phyloP scores from a whole-genome alignment of 92 coral and sea anemone genomes.

The Virgularia gustaviana region DNA sequence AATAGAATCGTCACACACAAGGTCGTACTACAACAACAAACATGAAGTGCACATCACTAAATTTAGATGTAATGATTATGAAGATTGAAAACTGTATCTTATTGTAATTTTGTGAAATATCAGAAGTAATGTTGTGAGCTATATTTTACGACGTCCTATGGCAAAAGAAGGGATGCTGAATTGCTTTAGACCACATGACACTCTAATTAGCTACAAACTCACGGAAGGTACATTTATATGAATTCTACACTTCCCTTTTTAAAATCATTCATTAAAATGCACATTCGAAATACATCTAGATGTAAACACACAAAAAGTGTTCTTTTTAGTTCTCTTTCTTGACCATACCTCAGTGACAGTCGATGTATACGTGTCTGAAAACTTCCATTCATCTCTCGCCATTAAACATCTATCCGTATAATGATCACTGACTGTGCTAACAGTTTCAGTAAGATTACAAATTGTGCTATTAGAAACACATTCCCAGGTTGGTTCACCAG shows the following conservation, averaged over 20 bases:
- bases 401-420: conserved; percentile 72
- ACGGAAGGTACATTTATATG: too few species aligned
- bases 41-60: too few species aligned
- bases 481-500: conserved; percentile 93
- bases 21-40: conserved; percentile 61
- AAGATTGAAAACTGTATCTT: too few species aligned
- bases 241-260: too few species aligned
- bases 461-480: conserved; percentile 70
- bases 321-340: neutral
- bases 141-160: neutral
- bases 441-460: conserved; percentile 72
- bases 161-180: too few species aligned
- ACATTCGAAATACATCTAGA: too few species aligned
- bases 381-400: conserved; percentile 81
- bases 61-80: too few species aligned
- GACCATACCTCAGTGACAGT: conserved; percentile 82
- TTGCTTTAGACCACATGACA: neutral
- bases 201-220: neutral
- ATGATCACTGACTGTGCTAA: conserved; percentile 60
- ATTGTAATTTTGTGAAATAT: neutral
- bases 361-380: conserved; percentile 82
- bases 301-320: too few species aligned
- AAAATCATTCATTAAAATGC: too few species aligned
- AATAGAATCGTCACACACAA: conserved; percentile 71
- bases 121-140: neutral